A percentile compares a stretch with the other conserved stretches of the same genome.
These are phyloP conservation scores for Dipodomys spectabilis DNA, from an alignment of 2,113 vertebrate species.

Conservation along the genomic window DNA sequence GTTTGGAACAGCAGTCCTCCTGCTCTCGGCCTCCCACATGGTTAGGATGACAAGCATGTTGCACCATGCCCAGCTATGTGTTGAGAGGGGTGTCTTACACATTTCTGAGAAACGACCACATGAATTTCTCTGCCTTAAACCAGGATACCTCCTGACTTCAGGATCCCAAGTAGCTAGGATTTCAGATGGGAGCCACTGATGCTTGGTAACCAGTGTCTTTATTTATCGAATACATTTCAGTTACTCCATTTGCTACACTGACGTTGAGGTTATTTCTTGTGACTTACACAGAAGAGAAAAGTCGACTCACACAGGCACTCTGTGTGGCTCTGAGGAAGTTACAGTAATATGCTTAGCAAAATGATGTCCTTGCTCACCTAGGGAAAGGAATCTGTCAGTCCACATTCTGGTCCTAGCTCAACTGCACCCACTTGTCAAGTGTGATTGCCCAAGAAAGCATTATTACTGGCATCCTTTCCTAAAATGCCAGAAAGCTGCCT, in stretches of 20 bases:
- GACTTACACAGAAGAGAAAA: not conserved
- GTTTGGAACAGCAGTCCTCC: too few relatives aligned
- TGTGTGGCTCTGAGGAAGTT: not conserved
- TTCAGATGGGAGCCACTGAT: too few relatives aligned
- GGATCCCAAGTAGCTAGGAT: too few relatives aligned
- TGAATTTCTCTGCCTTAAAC: too few relatives aligned
- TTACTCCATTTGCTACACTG: not conserved
- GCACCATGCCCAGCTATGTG: too few relatives aligned
- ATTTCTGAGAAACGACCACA: too few relatives aligned
- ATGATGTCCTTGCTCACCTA: not conserved
- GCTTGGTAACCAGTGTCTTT: not conserved
- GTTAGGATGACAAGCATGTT: too few relatives aligned
- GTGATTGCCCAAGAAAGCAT: not conserved
- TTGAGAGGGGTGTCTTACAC: too few relatives aligned
- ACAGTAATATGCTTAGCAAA: not conserved
- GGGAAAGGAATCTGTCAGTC: not conserved
- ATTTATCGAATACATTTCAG: not conserved
- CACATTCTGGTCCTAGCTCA: not conserved
- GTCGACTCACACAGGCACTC: not conserved
- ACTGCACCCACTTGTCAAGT: not conserved
- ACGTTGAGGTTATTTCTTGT: not conserved
- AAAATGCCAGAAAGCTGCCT: not conserved
- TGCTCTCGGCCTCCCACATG: too few relatives aligned
- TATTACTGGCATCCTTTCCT: not conserved
- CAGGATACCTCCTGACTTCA: too few relatives aligned